Evolutionary conservation across 2,113 vertebrate genomes (phyloP).

Genomic region (Mustela nigripes): DNA sequence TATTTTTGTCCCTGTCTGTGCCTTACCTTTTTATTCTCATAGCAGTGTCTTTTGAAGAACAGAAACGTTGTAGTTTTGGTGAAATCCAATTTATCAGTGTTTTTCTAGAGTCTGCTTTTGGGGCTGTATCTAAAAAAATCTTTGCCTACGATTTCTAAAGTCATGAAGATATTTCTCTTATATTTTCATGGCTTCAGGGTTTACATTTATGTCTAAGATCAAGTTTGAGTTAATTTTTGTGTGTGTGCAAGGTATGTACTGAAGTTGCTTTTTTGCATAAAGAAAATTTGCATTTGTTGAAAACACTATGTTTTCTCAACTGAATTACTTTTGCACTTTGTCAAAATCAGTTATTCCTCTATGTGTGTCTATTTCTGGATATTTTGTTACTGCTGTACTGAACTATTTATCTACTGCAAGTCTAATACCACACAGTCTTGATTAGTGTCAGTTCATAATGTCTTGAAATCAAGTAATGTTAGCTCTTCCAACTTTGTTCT

Average conservation of each 20-base stretch:
- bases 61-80: constrained; percentile 14
- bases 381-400: background rate
- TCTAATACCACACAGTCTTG: background rate
- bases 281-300: background rate
- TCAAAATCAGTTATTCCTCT: background rate
- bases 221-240: background rate
- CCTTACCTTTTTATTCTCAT: background rate
- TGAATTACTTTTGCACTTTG: background rate
- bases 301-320: background rate
- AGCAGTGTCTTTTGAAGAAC: background rate
- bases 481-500: background rate
- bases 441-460: background rate
- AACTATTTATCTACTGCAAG: background rate
- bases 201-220: background rate
- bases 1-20: background rate
- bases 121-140: background rate
- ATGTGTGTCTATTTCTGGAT: background rate
- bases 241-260: background rate
- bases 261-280: background rate
- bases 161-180: background rate
- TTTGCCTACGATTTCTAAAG: background rate
- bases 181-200: background rate
- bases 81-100: background rate
- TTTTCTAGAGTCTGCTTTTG: background rate
- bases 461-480: background rate